Conservation (phyloP, 1,140 invertebrate genomes). For the Lysiphlebus fabarum region DNA sequence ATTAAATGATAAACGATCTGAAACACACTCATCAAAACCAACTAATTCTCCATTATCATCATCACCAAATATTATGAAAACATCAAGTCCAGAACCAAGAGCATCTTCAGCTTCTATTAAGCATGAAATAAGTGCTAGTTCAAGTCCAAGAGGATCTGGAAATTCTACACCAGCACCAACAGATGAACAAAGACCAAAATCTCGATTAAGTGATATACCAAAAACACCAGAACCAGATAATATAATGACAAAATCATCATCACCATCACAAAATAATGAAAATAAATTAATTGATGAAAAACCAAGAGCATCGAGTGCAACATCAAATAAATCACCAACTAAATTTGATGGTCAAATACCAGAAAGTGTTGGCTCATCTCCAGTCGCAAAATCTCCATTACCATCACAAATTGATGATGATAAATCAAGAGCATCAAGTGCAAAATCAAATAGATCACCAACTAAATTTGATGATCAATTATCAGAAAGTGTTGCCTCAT, state of each 20-base stretch:
- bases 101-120: neutral
- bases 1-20: neutral
- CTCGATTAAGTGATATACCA: slow-evolving; percentile 1
- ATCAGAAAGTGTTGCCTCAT: neutral
- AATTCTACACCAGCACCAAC: slow-evolving; percentile 15
- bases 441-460: slow-evolving; percentile 1
- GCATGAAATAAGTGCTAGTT: slow-evolving; percentile 5
- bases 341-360: too few species aligned
- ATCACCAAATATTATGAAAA: neutral
- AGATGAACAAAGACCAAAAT: slow-evolving; percentile 6
- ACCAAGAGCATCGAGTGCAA: neutral
- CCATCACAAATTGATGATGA: too few species aligned
- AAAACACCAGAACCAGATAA: slow-evolving; percentile 3
- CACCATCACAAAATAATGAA: neutral
- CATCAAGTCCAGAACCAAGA: slow-evolving; percentile 1
- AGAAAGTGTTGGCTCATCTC: too few species aligned
- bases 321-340: neutral
- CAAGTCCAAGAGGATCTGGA: neutral
- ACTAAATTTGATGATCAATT: too few species aligned
- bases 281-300: neutral
- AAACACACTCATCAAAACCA: neutral
- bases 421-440: neutral
- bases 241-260: neutral
- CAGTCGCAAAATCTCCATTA: neutral
- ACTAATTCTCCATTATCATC: neutral